A percentile compares a stretch with the other conserved stretches of the same genome.
These are phyloP conservation scores for Heteractis magnifica DNA, from an alignment of 92 coral and sea anemone genomes.

Conservation along the genomic window DNA sequence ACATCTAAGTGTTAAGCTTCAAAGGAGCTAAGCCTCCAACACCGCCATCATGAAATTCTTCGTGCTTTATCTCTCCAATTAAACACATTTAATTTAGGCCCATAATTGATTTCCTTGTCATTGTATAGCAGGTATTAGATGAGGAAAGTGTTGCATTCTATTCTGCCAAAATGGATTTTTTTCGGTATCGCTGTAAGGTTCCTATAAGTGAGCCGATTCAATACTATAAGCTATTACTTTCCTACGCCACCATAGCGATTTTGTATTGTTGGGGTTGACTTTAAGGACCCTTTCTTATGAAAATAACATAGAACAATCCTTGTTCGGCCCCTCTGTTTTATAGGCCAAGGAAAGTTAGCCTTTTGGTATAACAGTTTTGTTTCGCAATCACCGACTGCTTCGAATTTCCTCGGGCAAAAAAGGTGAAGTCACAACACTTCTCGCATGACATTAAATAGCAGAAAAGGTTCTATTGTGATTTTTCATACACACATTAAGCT, in stretches of 20 bases:
- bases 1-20: constrained; percentile 41
- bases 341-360: not conserved
- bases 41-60: constrained; percentile 15
- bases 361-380: not conserved
- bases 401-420: constrained; percentile 12
- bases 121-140: constrained; percentile 12
- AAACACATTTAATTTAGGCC: constrained; percentile 29
- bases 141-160: constrained; percentile 10
- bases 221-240: constrained; percentile 12
- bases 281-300: constrained; percentile 12
- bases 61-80: constrained; percentile 30
- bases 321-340: not conserved
- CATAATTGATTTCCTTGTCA: constrained; percentile 28
- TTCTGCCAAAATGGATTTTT: not conserved
- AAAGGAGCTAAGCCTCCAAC: constrained; percentile 19
- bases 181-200: constrained; percentile 6
- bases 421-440: constrained; percentile 4
- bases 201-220: not conserved
- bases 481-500: not conserved
- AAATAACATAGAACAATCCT: not conserved
- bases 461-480: not conserved
- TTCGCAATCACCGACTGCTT: not conserved
- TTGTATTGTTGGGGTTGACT: constrained; percentile 9
- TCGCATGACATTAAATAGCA: not conserved
- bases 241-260: constrained; percentile 7